phyloP scores from a whole-genome alignment of 2,797 vertebrate species.

The Phyllotis vaccarum region DNA sequence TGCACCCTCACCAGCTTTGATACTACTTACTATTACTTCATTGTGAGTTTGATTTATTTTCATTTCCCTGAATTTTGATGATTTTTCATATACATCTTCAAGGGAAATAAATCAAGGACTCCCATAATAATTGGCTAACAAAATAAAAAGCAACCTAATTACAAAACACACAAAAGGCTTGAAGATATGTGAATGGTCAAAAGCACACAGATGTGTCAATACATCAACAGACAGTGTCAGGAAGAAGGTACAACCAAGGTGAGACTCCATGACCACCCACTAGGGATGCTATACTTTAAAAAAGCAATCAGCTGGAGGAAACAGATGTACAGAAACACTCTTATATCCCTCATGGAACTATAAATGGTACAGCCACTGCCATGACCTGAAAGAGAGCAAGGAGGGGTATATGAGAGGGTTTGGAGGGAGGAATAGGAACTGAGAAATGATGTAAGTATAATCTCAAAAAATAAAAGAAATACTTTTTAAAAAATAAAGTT shows the following conservation, averaged over 20 bases:
- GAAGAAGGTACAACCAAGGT: neutral
- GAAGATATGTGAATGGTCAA: neutral
- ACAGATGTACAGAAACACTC: neutral
- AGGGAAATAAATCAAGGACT: neutral
- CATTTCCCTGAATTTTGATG: neutral
- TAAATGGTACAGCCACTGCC: neutral
- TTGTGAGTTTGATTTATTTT: neutral
- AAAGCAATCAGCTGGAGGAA: neutral
- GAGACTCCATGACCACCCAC: neutral
- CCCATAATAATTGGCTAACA: slow-evolving; percentile 29
- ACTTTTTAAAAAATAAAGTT: neutral
- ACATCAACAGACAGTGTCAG: neutral
- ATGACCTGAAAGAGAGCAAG: neutral
- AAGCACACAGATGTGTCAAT: neutral
- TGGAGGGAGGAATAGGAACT: neutral
- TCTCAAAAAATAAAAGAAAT: neutral
- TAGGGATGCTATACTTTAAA: neutral
- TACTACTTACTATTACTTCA: neutral
- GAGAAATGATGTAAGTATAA: neutral
- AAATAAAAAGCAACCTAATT: neutral
- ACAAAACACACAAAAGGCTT: slow-evolving; percentile 8
- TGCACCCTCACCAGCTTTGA: neutral
- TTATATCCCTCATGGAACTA: neutral
- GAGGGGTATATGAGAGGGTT: neutral
- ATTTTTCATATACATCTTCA: slow-evolving; percentile 27